Conservation (phyloP, 1,140 invertebrate genomes). For the Cydia strobilella region DNA sequence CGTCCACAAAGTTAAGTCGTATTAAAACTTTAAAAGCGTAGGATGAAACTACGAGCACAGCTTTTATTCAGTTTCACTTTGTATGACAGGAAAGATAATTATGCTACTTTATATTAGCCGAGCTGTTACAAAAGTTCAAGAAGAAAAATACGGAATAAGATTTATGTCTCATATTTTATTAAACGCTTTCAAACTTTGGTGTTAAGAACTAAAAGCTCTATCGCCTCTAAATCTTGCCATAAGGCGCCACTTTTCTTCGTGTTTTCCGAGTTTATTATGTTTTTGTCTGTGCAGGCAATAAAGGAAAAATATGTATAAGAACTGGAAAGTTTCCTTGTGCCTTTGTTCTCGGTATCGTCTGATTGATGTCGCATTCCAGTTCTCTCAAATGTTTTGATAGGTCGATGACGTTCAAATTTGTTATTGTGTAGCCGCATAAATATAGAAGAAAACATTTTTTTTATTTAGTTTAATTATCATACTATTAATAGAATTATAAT, state of each 20-base stretch:
- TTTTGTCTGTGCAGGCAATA: background rate
- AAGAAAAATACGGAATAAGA: conserved; percentile 1
- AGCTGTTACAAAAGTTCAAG: background rate
- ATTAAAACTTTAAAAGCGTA: background rate
- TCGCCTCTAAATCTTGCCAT: conserved; percentile 2
- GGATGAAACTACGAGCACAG: background rate
- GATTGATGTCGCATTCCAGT: background rate
- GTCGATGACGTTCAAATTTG: no score
- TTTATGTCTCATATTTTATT: background rate
- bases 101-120: background rate
- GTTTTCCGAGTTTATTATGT: background rate
- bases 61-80: background rate
- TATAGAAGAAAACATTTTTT: no score
- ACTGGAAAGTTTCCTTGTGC: background rate
- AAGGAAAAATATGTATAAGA: background rate
- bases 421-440: no score
- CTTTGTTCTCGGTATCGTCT: background rate
- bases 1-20: background rate
- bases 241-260: background rate
- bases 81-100: background rate
- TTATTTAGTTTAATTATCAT: no score
- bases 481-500: no score
- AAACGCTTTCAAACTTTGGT: background rate
- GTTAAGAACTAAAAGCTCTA: background rate
- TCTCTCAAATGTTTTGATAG: background rate